phyloP scores from a whole-genome alignment of 2,113 vertebrate species.

The Zapus hudsonius region DNA sequence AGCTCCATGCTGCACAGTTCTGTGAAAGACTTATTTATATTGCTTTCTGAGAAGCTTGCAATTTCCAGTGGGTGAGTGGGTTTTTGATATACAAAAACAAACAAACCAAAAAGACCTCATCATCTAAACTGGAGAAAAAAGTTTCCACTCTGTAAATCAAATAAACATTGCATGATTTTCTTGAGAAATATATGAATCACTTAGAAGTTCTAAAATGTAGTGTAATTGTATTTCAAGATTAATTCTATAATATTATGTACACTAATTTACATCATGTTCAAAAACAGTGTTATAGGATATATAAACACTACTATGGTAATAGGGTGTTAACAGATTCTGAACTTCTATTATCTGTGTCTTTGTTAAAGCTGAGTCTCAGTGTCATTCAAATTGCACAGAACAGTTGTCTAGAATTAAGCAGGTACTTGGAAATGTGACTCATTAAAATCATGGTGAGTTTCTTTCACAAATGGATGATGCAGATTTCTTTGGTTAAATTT shows the following conservation, averaged over 20 bases:
- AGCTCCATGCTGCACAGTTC: slow-evolving; percentile 23
- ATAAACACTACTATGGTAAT: not conserved
- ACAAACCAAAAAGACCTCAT: not conserved
- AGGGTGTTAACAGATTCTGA: not conserved
- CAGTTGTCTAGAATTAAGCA: not conserved
- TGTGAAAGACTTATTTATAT: not conserved
- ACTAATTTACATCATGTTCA: not conserved
- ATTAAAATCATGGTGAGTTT: not conserved
- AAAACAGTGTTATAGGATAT: not conserved
- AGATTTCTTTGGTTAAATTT: not conserved
- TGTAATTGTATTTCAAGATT: not conserved
- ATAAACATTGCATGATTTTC: not conserved
- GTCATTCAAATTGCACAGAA: not conserved
- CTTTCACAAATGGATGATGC: not conserved
- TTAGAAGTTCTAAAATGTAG: slow-evolving; percentile 24
- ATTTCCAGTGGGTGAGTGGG: not conserved
- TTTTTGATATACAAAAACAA: not conserved
- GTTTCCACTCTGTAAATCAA: not conserved
- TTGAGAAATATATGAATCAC: not conserved
- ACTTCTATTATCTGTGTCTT: not conserved
- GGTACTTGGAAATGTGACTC: not conserved
- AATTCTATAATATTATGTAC: not conserved
- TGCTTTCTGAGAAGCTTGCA: not conserved
- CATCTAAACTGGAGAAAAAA: not conserved
- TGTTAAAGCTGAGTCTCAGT: not conserved